Evolutionary conservation across 2,113 vertebrate genomes (phyloP).

Genomic region (Tylochromis polylepis): DNA sequence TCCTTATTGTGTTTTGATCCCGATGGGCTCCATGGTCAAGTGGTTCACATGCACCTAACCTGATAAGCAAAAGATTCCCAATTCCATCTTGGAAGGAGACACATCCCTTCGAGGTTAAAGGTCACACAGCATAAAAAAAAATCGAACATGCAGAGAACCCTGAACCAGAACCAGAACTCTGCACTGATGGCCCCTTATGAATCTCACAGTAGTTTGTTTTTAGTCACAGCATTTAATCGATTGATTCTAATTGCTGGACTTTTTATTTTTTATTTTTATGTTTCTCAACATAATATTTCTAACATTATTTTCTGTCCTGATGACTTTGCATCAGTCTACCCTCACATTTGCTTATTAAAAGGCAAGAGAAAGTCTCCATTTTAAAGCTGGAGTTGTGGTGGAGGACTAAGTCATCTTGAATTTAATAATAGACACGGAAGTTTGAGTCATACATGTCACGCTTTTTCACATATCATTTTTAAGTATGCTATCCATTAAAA

Average conservation of each 20-base stretch:
- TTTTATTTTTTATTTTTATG: no score
- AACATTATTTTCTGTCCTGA: background rate
- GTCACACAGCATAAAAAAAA: background rate
- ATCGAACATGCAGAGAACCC: background rate
- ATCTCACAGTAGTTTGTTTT: background rate
- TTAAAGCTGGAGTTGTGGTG: background rate
- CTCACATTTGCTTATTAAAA: background rate
- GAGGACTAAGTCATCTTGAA: background rate
- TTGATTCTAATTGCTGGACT: background rate
- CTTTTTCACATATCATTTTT: background rate
- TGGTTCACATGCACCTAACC: no score
- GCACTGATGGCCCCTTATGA: background rate
- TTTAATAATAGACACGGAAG: background rate
- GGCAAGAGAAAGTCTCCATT: background rate
- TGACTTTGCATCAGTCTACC: background rate
- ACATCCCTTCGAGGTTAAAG: background rate
- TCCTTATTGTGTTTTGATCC: no score
- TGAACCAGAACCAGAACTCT: no score
- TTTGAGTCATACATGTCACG: background rate
- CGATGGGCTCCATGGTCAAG: no score
- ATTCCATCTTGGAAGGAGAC: background rate
- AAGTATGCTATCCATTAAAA: background rate
- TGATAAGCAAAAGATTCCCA: background rate
- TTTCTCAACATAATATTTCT: background rate
- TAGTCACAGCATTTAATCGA: background rate